Conservation (phyloP, 2,113 vertebrate genomes). For the Castor canadensis region DNA sequence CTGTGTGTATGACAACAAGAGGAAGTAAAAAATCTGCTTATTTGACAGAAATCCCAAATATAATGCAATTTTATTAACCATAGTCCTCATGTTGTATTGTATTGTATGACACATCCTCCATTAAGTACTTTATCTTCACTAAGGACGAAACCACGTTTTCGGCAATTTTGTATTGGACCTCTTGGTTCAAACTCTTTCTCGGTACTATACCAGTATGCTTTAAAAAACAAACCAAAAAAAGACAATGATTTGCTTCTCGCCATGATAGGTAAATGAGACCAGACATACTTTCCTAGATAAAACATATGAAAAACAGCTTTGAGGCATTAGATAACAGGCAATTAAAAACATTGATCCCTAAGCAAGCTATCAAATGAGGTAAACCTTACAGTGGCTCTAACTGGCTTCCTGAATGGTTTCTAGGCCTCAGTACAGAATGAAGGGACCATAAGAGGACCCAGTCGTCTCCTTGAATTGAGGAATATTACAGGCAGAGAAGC, state of each 20-base stretch:
- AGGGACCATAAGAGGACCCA: neutral
- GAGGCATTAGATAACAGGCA: neutral
- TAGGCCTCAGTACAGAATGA: neutral
- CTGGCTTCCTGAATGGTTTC: neutral
- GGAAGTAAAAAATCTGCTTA: too few relatives aligned
- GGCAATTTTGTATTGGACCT: neutral
- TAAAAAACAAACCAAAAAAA: too few relatives aligned
- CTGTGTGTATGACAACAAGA: neutral
- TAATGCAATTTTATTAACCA: neutral
- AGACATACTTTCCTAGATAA: neutral
- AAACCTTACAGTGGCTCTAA: neutral
- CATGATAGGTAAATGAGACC: neutral
- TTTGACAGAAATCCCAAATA: neutral
- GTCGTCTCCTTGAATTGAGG: neutral
- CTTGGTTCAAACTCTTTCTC: neutral
- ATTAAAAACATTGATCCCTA: neutral
- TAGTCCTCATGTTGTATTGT: too few relatives aligned
- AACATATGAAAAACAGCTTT: neutral
- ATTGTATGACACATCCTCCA: neutral
- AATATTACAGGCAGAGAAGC: neutral
- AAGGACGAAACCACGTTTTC: neutral
- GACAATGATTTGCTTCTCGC: neutral
- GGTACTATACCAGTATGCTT: neutral
- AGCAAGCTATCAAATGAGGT: neutral
- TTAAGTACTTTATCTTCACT: neutral